Evolutionary conservation across 2,797 vertebrate species (phyloP), one percentile per base, ranked within the genome.

Genomic region (Champsocephalus gunnari): DNA sequence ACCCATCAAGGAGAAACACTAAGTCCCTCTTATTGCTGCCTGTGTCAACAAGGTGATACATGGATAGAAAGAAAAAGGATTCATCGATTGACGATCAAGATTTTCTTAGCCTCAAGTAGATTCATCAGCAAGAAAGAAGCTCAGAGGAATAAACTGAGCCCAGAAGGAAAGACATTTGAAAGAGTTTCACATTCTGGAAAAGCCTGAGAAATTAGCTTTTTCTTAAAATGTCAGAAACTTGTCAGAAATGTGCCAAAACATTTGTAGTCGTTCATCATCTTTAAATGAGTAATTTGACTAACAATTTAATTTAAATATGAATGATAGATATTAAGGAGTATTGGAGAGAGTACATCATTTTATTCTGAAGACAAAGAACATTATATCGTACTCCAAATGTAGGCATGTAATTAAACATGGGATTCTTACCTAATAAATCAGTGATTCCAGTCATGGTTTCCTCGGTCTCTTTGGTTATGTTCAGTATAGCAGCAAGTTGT

Each of bases 1-100:
- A 94, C 56, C 94, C 92, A 87, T 96, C 94, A 91, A 95, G 84
- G 60, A 96, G 92, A 93, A 95, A 95, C 67, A 95, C 93, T 73
- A 95, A 85, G 64, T 96, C 95, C 82, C 92, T 92, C 82, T 92
- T 92, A 71, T 79, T 82, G 66, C 71, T 88, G 48, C 87, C 88
- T 93, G 79, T 85, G 58, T 92, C 71, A 83, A 85, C 86, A 84
- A 87, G 71, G 76, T 87, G 75, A 87, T 88, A 84, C 48, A 92
- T 82, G 77, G 57, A 85, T 56, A 85, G 62, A 89, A 51, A 83
- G 32, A 84, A 84, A 85, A 68, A 73, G 48, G 79, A 80, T 82
- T 85, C 43, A 87, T 19, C 44, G 62, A 77, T 66, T 69, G 32
- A 24, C 9, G 19, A 79, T 90, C 59, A 80, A 82, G 79, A 80